These are phyloP conservation scores for Thaleichthys pacificus DNA, from an alignment of 2,797 vertebrate genomes.

Conservation along the genomic window DNA sequence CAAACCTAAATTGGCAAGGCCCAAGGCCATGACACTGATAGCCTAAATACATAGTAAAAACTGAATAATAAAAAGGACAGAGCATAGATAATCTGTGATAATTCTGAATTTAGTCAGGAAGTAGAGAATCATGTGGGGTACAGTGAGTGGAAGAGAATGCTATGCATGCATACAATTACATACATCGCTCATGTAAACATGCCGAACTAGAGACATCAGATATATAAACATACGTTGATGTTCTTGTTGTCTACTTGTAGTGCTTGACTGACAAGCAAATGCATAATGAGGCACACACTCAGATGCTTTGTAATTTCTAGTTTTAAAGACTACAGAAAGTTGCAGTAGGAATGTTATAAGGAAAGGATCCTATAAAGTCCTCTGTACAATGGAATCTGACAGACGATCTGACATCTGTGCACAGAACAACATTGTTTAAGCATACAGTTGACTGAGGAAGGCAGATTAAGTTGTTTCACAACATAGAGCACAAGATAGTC, in stretches of 20 bases:
- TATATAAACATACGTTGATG: conserved; percentile 32
- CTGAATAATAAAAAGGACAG: background rate
- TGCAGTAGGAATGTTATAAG: no score
- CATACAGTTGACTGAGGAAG: background rate
- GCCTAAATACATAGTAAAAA: background rate
- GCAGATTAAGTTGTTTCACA: background rate
- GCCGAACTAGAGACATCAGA: conserved; percentile 17
- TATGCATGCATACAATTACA: conserved; percentile 9
- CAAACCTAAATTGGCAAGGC: conserved; percentile 1
- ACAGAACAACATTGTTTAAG: background rate
- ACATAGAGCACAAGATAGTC: background rate
- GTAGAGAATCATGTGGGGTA: background rate
- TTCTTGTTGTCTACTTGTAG: conserved; percentile 16
- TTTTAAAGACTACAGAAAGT: no score
- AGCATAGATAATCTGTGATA: no score
- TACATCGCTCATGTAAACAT: conserved; percentile 30
- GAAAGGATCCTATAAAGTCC: no score
- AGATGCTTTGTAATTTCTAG: background rate
- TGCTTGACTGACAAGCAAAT: background rate
- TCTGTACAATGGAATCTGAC: background rate
- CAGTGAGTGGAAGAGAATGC: conserved; percentile 6
- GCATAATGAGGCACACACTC: background rate
- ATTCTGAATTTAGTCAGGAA: no score
- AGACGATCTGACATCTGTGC: background rate
- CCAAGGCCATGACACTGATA: conserved; percentile 15